Evolutionary conservation across 2,888 invertebrate species (phyloP), one percentile per base, ranked within the genome.

Genomic region (Pristionchus fissidentatus): DNA sequence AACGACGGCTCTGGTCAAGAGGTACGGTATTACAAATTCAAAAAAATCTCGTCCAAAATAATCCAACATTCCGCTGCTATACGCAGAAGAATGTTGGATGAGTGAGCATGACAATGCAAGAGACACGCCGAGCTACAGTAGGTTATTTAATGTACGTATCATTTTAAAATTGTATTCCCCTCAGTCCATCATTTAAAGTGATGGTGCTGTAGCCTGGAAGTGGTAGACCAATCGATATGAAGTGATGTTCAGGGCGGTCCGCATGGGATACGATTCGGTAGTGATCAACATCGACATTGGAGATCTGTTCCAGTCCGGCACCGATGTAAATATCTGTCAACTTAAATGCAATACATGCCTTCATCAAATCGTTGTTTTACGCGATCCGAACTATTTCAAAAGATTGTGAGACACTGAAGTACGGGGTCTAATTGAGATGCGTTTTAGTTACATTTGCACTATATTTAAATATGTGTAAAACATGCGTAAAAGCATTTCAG

Each of bases 281-380:
- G 92, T 88, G 3, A 89, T 92, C 75, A 92, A 91, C 85, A 85
- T 90, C 26, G 92, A 92, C 79, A 87, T 92, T 29, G 91, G 90
- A 8, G 89, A 90, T 75, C 86, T 90, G 83, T 83, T 57, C 46
- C 57, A 49, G 57, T 41, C 57, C 5, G 49, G n/a, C 49, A 55
- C 29, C 19, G 77, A 77, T 35, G 49, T 70, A 29, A 32, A 26
- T 77, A 43, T 77, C 35, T 77, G 10, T 46, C 32, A 43, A 4
- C 29, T 32, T 77, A 35, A 15, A 19, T 49, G 41, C 43, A 29
- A 29, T 77, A 43, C 55, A 26, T 55, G 13, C 32, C 8, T 46
- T 49, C n/a, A 46, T 8, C 52, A 13, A 26, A 52, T n/a, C n/a
- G n/a, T 15, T 62, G 62, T 26, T 15, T 62, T 26, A 62, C 13